Conservation (phyloP, 2,797 vertebrate genomes). For the Notamacropus eugenii region DNA sequence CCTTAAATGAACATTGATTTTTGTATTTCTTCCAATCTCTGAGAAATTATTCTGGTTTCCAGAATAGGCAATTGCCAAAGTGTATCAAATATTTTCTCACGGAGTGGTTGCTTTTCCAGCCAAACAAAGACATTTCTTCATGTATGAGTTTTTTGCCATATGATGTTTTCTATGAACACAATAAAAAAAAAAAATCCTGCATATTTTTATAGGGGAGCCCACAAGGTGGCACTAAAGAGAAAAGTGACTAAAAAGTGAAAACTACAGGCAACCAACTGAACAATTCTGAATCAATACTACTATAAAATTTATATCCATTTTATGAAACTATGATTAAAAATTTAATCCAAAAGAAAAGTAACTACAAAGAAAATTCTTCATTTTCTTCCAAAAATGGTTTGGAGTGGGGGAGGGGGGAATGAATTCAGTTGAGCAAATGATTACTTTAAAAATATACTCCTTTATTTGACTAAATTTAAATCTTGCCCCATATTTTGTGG, state of each 20-base stretch:
- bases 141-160: conserved; percentile 15
- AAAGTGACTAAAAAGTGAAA: conserved; percentile 82
- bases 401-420: neutral
- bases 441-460: conserved; percentile 47
- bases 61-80: conserved; percentile 76
- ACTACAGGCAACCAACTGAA: conserved; percentile 77
- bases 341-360: conserved; percentile 19
- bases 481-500: neutral
- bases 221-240: conserved; percentile 89
- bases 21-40: conserved; percentile 79
- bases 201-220: conserved; percentile 79
- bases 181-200: conserved; percentile 8
- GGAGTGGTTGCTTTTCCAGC: conserved; percentile 62
- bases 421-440: conserved; percentile 32
- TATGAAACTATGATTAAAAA: conserved; percentile 44
- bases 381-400: conserved; percentile 6
- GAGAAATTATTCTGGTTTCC: conserved; percentile 76
- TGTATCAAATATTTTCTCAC: conserved; percentile 67
- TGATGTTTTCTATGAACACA: conserved; percentile 33
- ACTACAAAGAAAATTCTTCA: conserved; percentile 5
- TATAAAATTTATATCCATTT: conserved; percentile 74
- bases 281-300: conserved; percentile 76
- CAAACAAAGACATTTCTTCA: conserved; percentile 51
- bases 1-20: conserved; percentile 83
- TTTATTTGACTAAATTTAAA: conserved; percentile 25